These are phyloP conservation scores for Rhipidura dahli DNA, from an alignment of 2,113 vertebrate species.

Conservation along the genomic window DNA sequence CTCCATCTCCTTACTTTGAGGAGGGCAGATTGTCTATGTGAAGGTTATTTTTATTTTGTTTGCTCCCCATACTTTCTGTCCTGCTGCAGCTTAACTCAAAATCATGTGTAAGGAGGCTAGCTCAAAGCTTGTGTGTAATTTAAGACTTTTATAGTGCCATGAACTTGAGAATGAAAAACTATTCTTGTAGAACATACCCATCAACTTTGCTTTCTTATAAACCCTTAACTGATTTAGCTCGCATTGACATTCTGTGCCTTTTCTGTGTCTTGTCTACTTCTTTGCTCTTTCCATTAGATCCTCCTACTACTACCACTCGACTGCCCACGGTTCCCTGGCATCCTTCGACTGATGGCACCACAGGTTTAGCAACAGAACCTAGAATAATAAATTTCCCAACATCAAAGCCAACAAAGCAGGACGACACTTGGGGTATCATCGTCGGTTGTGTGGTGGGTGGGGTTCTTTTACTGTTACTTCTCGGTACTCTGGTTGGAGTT, in stretches of 20 bases:
- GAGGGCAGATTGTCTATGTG: neutral
- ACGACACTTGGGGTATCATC: slow-evolving; percentile 86
- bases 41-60: neutral
- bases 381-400: slow-evolving; percentile 81
- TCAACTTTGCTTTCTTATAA: slow-evolving; percentile 80
- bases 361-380: slow-evolving; percentile 79
- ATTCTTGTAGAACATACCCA: slow-evolving; percentile 69
- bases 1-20: neutral
- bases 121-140: neutral
- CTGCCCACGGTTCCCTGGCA: slow-evolving; percentile 84
- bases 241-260: slow-evolving; percentile 93
- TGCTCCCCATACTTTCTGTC: neutral
- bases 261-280: slow-evolving; percentile 87
- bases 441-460: slow-evolving; percentile 90
- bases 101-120: neutral
- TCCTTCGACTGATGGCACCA: slow-evolving; percentile 72
- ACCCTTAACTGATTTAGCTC: slow-evolving; percentile 83
- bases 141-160: neutral
- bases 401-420: slow-evolving; percentile 83
- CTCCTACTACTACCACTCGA: slow-evolving; percentile 89
- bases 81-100: neutral
- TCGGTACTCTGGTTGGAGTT: slow-evolving; percentile 80
- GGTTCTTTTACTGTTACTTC: slow-evolving; percentile 85
- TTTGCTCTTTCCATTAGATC: slow-evolving; percentile 91
- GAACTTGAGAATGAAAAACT: slow-evolving; percentile 81